Base-by-base conservation (phyloP, 2,888 invertebrate species). In the Idaea aversata region DNA sequence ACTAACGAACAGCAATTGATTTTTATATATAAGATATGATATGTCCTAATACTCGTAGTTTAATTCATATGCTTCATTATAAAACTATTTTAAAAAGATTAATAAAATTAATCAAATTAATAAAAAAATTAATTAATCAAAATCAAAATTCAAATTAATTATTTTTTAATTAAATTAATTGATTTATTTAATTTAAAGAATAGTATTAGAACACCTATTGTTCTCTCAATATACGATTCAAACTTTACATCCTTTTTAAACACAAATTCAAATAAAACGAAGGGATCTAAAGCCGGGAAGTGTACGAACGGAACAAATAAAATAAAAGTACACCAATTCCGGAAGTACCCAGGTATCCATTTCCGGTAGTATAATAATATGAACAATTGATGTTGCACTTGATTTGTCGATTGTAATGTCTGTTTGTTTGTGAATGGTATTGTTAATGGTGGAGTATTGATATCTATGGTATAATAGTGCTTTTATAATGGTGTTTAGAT, bases 261-360 rank as follows among this genome's bases (percentile, higher is more conserved):
- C 64, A 13, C 71, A 74, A 74, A 72, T 75, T 47, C 47, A 67
- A 74, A 71, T 73, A 70, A 77, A 79, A 74, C 57, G 77, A 75
- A 79, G 72, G 76, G 75, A 68, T 74, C 67, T 76, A 78, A 74
- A 70, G 61, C 62, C 63, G 72, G 74, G 72, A 74, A 71, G 70
- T 58, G 16, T 25, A 63, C 66, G 61, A 61, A 64, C 66, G 66
- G 64, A 63, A 67, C 64, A 64, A 67, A 47, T 47, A 47, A 47
- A 47, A 47, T 38, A 10, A 47, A 47, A 47, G 47, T 67, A 74
- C 25, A 25, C 25, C 25, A 25, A 73, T 75, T 70, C 81, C 81
- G 85, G 84, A 85, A 80, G 77, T 69, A 77, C 75, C 67, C 84
- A 82, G 81, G 83, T 79, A 82, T 75, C 75, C 70, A 71, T 82